Evolutionary conservation across 2,888 invertebrate genomes (phyloP).

Genomic region (Coelogynopora nodosa): DNA sequence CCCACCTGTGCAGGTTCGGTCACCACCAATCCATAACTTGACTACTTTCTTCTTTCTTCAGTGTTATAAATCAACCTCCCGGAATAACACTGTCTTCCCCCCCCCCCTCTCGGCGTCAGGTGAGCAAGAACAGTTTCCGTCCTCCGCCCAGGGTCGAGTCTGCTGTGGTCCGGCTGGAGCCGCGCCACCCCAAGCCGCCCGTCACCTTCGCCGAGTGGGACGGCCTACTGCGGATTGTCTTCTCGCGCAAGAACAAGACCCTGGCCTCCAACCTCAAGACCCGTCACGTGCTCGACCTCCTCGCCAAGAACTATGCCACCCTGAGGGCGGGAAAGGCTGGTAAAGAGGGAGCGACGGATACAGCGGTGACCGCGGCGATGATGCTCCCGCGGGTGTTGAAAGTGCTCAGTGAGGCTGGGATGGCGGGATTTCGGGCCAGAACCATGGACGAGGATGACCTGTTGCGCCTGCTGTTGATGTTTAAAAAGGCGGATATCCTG

Average conservation of each 20-base stretch:
- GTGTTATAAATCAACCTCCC: too few species aligned
- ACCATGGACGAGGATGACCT: constrained; percentile 96
- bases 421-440: constrained; percentile 77
- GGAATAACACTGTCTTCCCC: too few species aligned
- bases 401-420: constrained; percentile 70
- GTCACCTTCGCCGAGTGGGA: constrained; percentile 95
- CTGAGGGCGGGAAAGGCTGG: not conserved
- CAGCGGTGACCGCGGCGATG: constrained; percentile 72
- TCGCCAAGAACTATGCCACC: constrained; percentile 7
- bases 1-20: too few species aligned
- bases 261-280: constrained; percentile 60
- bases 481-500: constrained; percentile 44
- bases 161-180: constrained; percentile 92
- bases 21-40: too few species aligned
- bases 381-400: constrained; percentile 76
- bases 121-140: constrained; percentile 94
- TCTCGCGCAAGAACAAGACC: constrained; percentile 93
- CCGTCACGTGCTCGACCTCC: constrained; percentile 8
- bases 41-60: too few species aligned
- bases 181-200: constrained; percentile 89
- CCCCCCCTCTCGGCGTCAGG: constrained; percentile 67
- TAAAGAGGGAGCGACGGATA: not conserved
- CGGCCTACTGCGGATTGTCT: constrained; percentile 87
- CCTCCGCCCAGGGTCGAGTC: constrained; percentile 98
- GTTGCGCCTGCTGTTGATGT: constrained; percentile 64